Evolutionary conservation across 2,888 invertebrate species (phyloP).

Genomic region (Euphydryas editha): DNA sequence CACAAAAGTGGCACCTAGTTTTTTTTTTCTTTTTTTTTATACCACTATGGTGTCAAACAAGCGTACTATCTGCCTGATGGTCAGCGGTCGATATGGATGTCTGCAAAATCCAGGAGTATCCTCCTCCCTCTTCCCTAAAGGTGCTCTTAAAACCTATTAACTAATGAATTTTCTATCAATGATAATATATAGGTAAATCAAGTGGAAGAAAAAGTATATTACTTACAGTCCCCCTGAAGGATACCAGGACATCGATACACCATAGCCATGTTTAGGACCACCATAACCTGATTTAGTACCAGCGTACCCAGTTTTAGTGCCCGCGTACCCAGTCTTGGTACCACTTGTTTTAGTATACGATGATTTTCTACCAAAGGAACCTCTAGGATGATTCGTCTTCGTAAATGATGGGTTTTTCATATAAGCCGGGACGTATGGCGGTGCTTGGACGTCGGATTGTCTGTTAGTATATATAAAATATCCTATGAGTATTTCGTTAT

Average conservation of each 20-base stretch:
- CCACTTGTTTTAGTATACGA: constrained; percentile 44
- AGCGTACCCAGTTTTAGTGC: constrained; percentile 47
- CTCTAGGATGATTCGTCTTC: constrained; percentile 39
- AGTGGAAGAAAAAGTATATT: no score
- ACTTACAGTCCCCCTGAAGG: constrained; percentile 63
- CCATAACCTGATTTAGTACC: constrained; percentile 46
- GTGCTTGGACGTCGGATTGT: constrained; percentile 73
- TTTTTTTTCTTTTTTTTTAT: no score
- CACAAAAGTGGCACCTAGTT: no score
- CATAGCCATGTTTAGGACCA: constrained; percentile 46
- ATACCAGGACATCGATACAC: constrained; percentile 60
- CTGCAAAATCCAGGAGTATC: no score
- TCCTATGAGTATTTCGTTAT: background rate
- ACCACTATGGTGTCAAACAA: no score
- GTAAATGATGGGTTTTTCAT: constrained; percentile 50
- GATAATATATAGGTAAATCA: no score
- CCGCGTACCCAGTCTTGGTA: constrained; percentile 36
- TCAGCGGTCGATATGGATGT: no score
- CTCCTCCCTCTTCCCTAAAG: no score
- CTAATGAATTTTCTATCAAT: no score
- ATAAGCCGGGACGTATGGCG: constrained; percentile 65
- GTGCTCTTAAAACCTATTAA: no score
- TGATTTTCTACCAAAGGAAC: constrained; percentile 1
- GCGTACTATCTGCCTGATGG: no score
- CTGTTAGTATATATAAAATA: constrained; percentile 47